Conservation (phyloP, 2,888 invertebrate species). For the Hirtodrosophila trivittata region DNA sequence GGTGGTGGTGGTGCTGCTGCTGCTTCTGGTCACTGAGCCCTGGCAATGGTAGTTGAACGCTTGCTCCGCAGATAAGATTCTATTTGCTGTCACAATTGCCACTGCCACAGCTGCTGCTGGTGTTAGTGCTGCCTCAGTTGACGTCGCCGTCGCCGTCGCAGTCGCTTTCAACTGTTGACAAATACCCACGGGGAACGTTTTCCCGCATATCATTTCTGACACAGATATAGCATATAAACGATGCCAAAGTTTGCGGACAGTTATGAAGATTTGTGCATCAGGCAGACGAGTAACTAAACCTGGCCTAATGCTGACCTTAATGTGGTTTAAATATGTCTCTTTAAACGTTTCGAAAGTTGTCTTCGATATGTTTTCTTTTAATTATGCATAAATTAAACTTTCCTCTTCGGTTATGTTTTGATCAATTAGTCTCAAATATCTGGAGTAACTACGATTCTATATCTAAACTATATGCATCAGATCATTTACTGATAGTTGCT, state of each 20-base stretch:
- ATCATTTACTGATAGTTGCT: no score
- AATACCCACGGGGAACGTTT: slow-evolving; percentile 62
- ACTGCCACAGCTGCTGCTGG: slow-evolving; percentile 16
- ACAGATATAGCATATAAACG: slow-evolving; percentile 34
- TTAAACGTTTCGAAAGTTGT: slow-evolving; percentile 9
- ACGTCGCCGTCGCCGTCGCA: slow-evolving; percentile 6
- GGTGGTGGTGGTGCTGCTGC: not conserved
- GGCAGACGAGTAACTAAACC: not conserved
- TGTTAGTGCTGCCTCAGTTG: not conserved
- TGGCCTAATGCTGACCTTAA: slow-evolving; percentile 32
- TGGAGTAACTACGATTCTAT: not conserved
- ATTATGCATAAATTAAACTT: slow-evolving; percentile 18
- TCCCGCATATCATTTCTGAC: slow-evolving; percentile 43
- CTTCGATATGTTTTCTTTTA: slow-evolving; percentile 32
- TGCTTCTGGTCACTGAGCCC: slow-evolving; percentile 24
- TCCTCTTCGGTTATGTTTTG: not conserved
- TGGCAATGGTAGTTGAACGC: slow-evolving; percentile 55
- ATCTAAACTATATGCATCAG: no score
- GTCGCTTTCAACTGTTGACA: slow-evolving; percentile 62
- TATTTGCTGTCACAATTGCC: slow-evolving; percentile 62
- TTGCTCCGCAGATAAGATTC: slow-evolving; percentile 66
- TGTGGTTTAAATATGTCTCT: not conserved
- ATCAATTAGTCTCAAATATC: not conserved
- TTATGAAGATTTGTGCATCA: slow-evolving; percentile 61
- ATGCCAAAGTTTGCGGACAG: slow-evolving; percentile 56